Evolutionary conservation across 1,140 invertebrate genomes (phyloP), one percentile per base, ranked within the genome.

Genomic region (Lasioglossum albipes): DNA sequence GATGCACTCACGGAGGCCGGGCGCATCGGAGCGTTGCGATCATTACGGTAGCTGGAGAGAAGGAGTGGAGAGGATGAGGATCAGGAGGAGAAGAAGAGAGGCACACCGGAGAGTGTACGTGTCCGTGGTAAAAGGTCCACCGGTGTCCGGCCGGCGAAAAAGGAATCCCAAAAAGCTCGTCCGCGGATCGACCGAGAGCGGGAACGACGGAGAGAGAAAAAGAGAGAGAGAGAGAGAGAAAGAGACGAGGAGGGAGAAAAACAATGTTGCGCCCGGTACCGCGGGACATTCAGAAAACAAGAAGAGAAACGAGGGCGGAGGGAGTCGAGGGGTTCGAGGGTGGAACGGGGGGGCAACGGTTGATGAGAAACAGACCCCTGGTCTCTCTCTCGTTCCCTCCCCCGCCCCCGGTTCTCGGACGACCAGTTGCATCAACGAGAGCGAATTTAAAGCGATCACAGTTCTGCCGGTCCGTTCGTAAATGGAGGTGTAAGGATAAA

Each of bases 241-340:
- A 72, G 72, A 71, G 66, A 75, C 64, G 75, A 66, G 27, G 76
- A 72, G 65, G 79, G 81, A 85, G 83, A 85, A 84, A 87, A 84
- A 79, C 76, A 87, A 83, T 83, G 85, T 84, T 84, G 85, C 82
- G 79, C 79, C 71, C 83, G 83, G 79, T 85, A 85, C 71, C 74
- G 84, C 84, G 83, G 79, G 78, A 85, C 82, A 86, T 80, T 66
- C 73, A 75, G 85, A 87, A 87, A 87, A 84, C 79, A 84, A 84
- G 79, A 87, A 78, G 83, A 87, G 67, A 62, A 59, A 59, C 57
- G 64, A 31, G 49, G 59, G n/a, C 13, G 31, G 20, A 13, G 45
- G 45, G 45, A 49, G 10, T 0, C 10, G 45, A 13, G 45, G 64
- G 49, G 59, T 16, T 7, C 20, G 20, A 6, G 7, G 13, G 16